Evolutionary conservation across 2,113 vertebrate genomes (phyloP).

Genomic region (Apus apus): DNA sequence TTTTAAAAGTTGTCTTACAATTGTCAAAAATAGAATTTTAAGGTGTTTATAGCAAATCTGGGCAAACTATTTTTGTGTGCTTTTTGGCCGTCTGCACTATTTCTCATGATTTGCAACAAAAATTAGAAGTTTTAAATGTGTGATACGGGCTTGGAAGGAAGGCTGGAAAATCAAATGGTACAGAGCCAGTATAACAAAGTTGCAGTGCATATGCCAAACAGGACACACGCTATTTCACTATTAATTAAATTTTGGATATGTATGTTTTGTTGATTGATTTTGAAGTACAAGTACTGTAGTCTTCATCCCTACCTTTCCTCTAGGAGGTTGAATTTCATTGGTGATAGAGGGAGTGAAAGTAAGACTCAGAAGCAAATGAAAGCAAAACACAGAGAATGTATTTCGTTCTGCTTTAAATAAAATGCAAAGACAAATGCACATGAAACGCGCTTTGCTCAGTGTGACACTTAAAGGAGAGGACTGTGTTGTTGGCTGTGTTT

Average conservation of each 20-base stretch:
- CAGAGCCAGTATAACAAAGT: not conserved
- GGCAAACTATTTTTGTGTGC: not conserved
- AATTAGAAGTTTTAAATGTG: not conserved
- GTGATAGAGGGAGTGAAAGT: not conserved
- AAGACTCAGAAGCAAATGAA: not conserved
- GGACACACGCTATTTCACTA: not conserved
- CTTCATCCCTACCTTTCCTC: not conserved
- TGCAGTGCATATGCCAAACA: not conserved
- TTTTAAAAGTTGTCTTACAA: not conserved
- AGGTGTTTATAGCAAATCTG: not conserved
- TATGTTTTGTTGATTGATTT: not conserved
- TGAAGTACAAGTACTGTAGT: not conserved
- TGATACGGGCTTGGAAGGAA: not conserved
- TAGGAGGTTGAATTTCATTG: not conserved
- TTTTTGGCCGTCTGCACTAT: not conserved
- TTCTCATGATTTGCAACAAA: not conserved
- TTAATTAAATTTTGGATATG: not conserved
- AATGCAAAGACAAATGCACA: not conserved
- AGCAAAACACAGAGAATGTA: not conserved
- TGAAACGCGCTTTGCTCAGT: not conserved
- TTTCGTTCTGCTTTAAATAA: not conserved
- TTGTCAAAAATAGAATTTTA: not conserved
- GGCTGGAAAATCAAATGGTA: not conserved
- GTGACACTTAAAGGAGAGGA: conserved; percentile 39
- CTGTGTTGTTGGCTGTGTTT: conserved; percentile 57